These are phyloP conservation scores for Rhombomys opimus DNA, from an alignment of 2,113 vertebrate species.

Conservation along the genomic window DNA sequence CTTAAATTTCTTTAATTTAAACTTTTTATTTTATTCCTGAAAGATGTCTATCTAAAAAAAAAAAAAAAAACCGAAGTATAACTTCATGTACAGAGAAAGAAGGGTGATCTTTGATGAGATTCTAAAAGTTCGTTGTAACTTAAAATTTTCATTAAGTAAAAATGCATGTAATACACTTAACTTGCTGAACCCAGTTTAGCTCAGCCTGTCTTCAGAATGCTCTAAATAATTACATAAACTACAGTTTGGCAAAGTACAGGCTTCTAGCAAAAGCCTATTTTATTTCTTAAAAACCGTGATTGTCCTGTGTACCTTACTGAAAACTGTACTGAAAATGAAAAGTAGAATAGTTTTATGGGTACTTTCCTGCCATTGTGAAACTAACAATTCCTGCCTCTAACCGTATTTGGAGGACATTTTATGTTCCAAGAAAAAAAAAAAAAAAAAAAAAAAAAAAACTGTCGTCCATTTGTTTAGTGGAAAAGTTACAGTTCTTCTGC, in stretches of 20 bases:
- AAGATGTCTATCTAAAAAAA: not conserved
- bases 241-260: not conserved
- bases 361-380: not conserved
- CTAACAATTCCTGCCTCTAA: not conserved
- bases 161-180: not conserved
- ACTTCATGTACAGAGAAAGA: not conserved
- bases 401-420: not conserved
- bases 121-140: not conserved
- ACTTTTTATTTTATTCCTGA: not conserved
- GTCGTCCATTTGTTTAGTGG: not conserved
- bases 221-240: no score
- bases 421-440: not conserved
- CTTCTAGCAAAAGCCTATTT: not conserved
- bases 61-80: not conserved
- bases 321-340: not conserved
- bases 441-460: not conserved
- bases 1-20: constrained; percentile 12
- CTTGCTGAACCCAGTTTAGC: not conserved
- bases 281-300: not conserved
- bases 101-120: not conserved
- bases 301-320: not conserved
- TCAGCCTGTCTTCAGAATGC: not conserved
- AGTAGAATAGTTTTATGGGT: not conserved
- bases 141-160: not conserved
- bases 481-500: not conserved